Evolutionary conservation across 92 coral and sea anemone species (phyloP).

Genomic region (Micromussa lordhowensis): DNA sequence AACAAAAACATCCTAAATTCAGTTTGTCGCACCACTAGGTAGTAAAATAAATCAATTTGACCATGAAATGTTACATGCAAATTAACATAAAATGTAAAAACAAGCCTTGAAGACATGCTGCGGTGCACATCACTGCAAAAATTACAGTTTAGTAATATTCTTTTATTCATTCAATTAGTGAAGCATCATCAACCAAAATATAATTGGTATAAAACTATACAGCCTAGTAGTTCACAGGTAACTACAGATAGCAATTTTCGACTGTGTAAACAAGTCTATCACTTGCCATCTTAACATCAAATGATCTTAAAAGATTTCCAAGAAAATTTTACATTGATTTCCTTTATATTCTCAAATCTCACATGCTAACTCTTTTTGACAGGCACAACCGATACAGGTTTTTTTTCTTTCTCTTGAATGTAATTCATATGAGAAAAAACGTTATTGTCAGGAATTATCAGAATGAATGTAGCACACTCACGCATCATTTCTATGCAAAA

Average conservation of each 20-base stretch:
- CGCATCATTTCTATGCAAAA: not conserved
- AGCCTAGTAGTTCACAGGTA: not conserved
- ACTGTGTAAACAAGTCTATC: not conserved
- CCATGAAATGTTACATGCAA: not conserved
- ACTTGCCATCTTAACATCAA: not conserved
- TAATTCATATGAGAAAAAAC: not conserved
- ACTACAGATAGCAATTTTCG: not conserved
- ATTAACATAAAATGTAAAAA: conserved; percentile 7
- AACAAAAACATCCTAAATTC: not conserved
- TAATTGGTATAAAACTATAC: not conserved
- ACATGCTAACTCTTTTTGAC: not conserved
- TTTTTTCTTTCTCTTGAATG: not conserved
- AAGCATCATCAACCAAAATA: not conserved
- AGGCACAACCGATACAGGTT: not conserved
- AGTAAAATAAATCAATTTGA: not conserved
- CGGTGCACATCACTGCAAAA: not conserved
- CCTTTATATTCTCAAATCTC: not conserved
- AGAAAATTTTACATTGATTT: not conserved
- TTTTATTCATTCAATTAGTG: not conserved
- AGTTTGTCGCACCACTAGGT: not conserved
- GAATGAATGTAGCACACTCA: not conserved
- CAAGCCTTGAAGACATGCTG: not conserved
- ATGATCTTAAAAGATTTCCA: not conserved
- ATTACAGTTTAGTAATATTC: not conserved
- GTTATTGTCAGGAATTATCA: not conserved